Percentiles rank a stretch among this genome's conserved stretches.
phyloP scores from a whole-genome alignment of 2,888 invertebrate genomes.

The Drosophila siamana region DNA sequence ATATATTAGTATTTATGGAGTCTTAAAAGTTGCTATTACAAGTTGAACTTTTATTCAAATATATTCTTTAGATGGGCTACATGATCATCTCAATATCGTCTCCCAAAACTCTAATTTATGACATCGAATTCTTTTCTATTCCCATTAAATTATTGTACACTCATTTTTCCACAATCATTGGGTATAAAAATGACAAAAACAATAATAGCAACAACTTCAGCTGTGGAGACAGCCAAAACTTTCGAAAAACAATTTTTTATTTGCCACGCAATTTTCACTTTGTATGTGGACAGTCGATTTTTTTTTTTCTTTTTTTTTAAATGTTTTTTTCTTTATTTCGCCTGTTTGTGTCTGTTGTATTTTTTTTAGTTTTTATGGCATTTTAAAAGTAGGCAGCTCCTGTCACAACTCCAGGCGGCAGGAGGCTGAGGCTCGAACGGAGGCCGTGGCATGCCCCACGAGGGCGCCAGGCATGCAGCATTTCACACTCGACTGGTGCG shows the following conservation, averaged over 20 bases:
- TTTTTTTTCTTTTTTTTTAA: slow-evolving; percentile 26
- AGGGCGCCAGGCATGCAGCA: slow-evolving; percentile 51
- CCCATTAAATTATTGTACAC: too few species aligned
- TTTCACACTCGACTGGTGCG: slow-evolving; percentile 84
- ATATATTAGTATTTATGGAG: too few species aligned
- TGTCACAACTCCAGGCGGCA: slow-evolving; percentile 15
- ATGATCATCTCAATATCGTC: too few species aligned
- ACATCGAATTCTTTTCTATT: too few species aligned
- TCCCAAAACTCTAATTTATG: too few species aligned
- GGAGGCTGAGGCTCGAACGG: too few species aligned
- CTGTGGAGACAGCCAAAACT: slow-evolving; percentile 53
- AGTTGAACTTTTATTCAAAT: too few species aligned
- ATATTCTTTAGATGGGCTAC: too few species aligned
- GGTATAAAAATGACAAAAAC: slow-evolving; percentile 33
- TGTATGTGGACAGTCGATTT: slow-evolving; percentile 46
- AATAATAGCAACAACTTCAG: slow-evolving; percentile 29
- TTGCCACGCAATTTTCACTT: slow-evolving; percentile 64
- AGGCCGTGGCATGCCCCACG: slow-evolving; percentile 11
- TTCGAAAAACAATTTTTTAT: slow-evolving; percentile 74
- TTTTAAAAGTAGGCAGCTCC: slow-evolving; percentile 66
- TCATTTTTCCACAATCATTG: too few species aligned
- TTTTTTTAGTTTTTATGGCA: slow-evolving; percentile 72
- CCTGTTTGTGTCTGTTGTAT: slow-evolving; percentile 19
- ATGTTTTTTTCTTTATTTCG: slow-evolving; percentile 40
- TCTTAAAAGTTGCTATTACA: too few species aligned